Evolutionary conservation across 2,888 invertebrate species (phyloP).

Genomic region (Linnaemya tessellans): DNA sequence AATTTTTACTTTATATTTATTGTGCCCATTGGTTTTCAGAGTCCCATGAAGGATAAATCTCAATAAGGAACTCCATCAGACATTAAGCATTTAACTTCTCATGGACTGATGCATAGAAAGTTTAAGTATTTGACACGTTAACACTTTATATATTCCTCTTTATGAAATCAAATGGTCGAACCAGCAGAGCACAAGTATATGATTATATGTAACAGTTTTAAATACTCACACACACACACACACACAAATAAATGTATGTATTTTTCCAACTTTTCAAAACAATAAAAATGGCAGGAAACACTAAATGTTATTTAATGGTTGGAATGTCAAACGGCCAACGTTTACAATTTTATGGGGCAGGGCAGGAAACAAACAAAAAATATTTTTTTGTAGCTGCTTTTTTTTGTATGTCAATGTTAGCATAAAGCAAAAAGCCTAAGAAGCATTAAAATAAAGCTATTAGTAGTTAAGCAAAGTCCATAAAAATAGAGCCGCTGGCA

Average conservation of each 20-base stretch:
- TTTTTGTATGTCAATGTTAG: conserved; percentile 24
- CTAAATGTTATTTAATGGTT: conserved; percentile 56
- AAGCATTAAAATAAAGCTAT: conserved; percentile 53
- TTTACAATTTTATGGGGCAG: conserved; percentile 13
- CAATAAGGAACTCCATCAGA: too few relatives aligned
- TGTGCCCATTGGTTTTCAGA: too few relatives aligned
- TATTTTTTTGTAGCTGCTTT: neutral
- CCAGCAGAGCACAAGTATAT: neutral
- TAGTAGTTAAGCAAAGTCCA: conserved; percentile 49
- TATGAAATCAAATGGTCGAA: neutral
- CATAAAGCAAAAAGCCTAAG: neutral
- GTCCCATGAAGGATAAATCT: too few relatives aligned
- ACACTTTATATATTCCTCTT: neutral
- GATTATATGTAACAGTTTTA: neutral
- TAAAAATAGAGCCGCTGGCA: conserved; percentile 30
- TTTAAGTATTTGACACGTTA: neutral
- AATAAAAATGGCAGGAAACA: conserved; percentile 57
- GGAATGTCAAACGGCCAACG: conserved; percentile 31
- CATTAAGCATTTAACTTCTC: too few relatives aligned
- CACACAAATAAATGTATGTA: neutral
- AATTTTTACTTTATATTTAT: too few relatives aligned
- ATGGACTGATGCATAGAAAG: too few relatives aligned
- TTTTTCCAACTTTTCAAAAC: neutral
- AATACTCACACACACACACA: neutral
- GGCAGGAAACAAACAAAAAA: neutral